Conservation (phyloP, 2,888 invertebrate species). For the Cancer borealis region DNA sequence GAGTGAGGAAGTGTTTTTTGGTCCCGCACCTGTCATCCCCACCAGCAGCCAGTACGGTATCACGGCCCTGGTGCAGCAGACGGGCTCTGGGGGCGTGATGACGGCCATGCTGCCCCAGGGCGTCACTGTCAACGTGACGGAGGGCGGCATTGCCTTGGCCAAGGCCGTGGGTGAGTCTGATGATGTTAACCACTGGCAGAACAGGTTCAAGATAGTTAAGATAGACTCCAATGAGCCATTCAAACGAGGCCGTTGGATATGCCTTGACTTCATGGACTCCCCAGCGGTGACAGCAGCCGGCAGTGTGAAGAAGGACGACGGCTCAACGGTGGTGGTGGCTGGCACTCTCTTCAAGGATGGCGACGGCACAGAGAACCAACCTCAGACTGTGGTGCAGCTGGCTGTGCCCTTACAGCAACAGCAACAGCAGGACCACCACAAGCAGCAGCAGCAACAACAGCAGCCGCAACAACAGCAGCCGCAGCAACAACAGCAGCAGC, state of each 20-base stretch:
- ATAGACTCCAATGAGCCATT: slow-evolving; percentile 97
- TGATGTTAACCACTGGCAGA: slow-evolving; percentile 76
- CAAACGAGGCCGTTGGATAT: slow-evolving; percentile 94
- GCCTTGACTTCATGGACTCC: slow-evolving; percentile 95
- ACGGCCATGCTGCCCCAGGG: slow-evolving; percentile 76
- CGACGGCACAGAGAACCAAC: slow-evolving; percentile 63
- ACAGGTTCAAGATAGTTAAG: slow-evolving; percentile 95
- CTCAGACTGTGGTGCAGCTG: slow-evolving; percentile 70
- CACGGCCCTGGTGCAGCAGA: slow-evolving; percentile 76
- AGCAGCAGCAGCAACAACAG: slow-evolving; percentile 54
- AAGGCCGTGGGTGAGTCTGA: slow-evolving; percentile 75
- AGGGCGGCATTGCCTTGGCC: slow-evolving; percentile 77
- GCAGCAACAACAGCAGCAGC: slow-evolving; percentile 53
- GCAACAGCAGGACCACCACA: slow-evolving; percentile 29
- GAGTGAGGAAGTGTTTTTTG: slow-evolving; percentile 74
- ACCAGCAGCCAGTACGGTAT: slow-evolving; percentile 77
- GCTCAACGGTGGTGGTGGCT: slow-evolving; percentile 65
- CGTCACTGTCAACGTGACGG: slow-evolving; percentile 76
- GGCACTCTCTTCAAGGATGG: slow-evolving; percentile 60
- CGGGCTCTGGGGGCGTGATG: slow-evolving; percentile 74
- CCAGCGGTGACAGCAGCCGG: slow-evolving; percentile 81
- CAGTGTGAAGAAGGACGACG: slow-evolving; percentile 68
- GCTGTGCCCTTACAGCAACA: slow-evolving; percentile 51
- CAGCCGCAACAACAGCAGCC: slow-evolving; percentile 39
- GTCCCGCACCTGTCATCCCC: slow-evolving; percentile 72